These are phyloP conservation scores for Agrotis segetum DNA, from an alignment of 2,888 invertebrate genomes.

Conservation along the genomic window DNA sequence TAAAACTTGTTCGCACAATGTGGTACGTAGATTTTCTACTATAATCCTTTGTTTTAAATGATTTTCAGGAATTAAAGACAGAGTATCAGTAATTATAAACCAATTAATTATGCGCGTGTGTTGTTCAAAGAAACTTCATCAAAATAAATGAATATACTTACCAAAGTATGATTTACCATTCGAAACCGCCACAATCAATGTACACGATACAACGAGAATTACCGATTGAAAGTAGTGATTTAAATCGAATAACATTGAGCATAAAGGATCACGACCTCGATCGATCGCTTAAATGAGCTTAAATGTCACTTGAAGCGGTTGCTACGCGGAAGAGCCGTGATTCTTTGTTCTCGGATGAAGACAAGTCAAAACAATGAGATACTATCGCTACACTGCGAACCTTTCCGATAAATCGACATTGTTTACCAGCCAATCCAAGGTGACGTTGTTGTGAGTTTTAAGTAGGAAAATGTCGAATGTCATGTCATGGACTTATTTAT, in stretches of 20 bases:
- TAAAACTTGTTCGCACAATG: slow-evolving; percentile 67
- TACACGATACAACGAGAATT: slow-evolving; percentile 22
- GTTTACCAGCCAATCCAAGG: slow-evolving; percentile 65
- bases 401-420: slow-evolving; percentile 75
- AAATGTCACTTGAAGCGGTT: slow-evolving; percentile 88
- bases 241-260: slow-evolving; percentile 71
- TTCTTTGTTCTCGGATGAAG: slow-evolving; percentile 82
- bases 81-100: background rate
- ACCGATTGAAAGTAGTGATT: slow-evolving; percentile 59
- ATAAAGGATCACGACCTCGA: slow-evolving; percentile 83
- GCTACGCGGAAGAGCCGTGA: slow-evolving; percentile 84
- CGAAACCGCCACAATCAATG: background rate
- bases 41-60: slow-evolving; percentile 14
- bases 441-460: slow-evolving; percentile 55
- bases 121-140: background rate
- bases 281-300: slow-evolving; percentile 87
- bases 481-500: slow-evolving; percentile 55
- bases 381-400: slow-evolving; percentile 77
- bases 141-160: slow-evolving; percentile 7
- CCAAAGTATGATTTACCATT: slow-evolving; percentile 14
- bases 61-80: background rate
- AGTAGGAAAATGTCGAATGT: slow-evolving; percentile 65
- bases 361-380: slow-evolving; percentile 83
- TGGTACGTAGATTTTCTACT: slow-evolving; percentile 36
- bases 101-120: background rate